Base-by-base conservation (phyloP, 2,113 vertebrate genomes). In the Sitta europaea region DNA sequence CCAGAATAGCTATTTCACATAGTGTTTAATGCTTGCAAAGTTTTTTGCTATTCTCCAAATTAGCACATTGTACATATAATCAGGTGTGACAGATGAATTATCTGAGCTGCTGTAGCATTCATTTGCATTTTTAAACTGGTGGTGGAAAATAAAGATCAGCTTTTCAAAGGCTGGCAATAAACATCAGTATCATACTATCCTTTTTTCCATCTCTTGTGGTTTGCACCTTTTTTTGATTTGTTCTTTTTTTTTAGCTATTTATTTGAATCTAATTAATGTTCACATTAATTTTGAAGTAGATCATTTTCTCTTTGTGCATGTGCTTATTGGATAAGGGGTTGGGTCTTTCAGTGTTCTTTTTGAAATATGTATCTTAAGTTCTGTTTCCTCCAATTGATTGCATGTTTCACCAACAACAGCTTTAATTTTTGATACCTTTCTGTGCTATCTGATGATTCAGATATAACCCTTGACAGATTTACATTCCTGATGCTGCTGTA, bases 51-150 rank as follows among this genome's bases (percentile, higher is more conserved):
- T 42, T 92, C 29, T 86, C 20, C n/a, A 58, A 59, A 71, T 71
- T 33, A 86, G 33, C 14, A 53, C n/a, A 22, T 40, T 42, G 19
- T 85, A 38, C 1, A 5, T 42, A 15, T 25, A 29, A 9, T 70
- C 51, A 63, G 24, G 25, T 79, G 1, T 62, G 47, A 77, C 59
- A 88, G 48, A 20, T 43, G 36, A 83, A 77, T 51, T 68, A 51
- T 27, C 48, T 71, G 61, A 92, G 73, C 61, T 95, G 67, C 82
- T 86, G 67, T 86, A 74, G 85, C 67, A 77, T 95, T 86, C 82
- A 74, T 94, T 95, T 93, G n/a, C 92, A 86, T 75, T 88, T 79
- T 66, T 79, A 79, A 73, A 55, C 35, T 51, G 47, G 50, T 88
- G 71, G 31, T 93, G 59, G 92, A 90, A 92, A 93, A 90, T 70